Evolutionary conservation across 2,888 invertebrate species (phyloP), one percentile per base, ranked within the genome.

Genomic region (Protophormia terraenovae): DNA sequence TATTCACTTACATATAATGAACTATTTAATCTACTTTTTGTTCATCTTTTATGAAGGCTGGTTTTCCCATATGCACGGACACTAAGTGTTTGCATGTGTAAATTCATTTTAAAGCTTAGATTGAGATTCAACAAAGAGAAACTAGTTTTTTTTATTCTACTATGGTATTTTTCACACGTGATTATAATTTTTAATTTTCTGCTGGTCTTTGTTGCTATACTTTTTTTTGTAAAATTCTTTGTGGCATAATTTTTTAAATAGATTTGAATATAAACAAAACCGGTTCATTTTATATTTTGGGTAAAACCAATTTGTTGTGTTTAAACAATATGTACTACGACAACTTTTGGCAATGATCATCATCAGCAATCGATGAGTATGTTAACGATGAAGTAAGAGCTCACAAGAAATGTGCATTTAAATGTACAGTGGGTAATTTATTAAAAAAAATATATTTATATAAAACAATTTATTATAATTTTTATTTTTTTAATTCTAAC

Each of bases 151-250:
- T 60, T 72, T 72, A 58, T 60, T 72, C 29, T 47, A 22, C 19
- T 29, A 45, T 72, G n/a, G 41, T 29, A 58, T 29, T 55, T 53
- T 38, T 35, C 38, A 55, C 71, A 71, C 45, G 32, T 72, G 72
- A 45, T 60, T 27, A 10, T 19, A 58, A 29, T 60, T 41, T 41
- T 7, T 16, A 58, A 72, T 45, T 60, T 41, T 58, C 16, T 53
- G 22, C 24, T 53, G 16, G 50, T 35, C 8, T 38, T 41, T 19
- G 10, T 22, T 14, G 29, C 29, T 29, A 8, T 58, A 1, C 1
- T 2, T 50, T 10, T 8, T 50, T 50, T 8, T 3, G 10, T 50
- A 50, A 14, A 12, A 29, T 29, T 55, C 27, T 14, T 55, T n/a
- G 27, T 55, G 7, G 14, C 29, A 29, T 7, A 27, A n/a, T n/a